These are phyloP conservation scores for Venusia cambrica DNA, from an alignment of 2,888 invertebrate species.

Conservation along the genomic window DNA sequence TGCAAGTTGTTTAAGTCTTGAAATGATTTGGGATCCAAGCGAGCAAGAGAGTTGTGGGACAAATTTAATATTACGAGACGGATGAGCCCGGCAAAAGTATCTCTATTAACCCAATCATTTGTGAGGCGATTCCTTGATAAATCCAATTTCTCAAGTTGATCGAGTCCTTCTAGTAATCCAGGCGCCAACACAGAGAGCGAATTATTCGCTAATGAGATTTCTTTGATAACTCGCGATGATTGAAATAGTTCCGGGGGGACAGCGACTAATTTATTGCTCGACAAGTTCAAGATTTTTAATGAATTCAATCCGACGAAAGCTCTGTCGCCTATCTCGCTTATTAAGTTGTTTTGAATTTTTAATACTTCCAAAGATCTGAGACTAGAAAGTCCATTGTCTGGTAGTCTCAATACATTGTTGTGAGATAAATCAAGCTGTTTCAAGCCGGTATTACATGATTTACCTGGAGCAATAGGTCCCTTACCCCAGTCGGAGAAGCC, in stretches of 20 bases:
- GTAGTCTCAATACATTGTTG: conserved; percentile 86
- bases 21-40: conserved; percentile 87
- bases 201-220: conserved; percentile 89
- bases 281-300: conserved; percentile 87
- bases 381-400: conserved; percentile 86
- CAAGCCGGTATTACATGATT: conserved; percentile 85
- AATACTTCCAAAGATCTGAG: conserved; percentile 86
- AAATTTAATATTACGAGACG: conserved; percentile 88
- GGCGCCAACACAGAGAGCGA: conserved; percentile 88
- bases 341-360: conserved; percentile 87
- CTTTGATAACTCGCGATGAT: conserved; percentile 85
- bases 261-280: conserved; percentile 89
- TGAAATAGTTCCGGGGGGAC: conserved; percentile 90
- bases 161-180: conserved; percentile 86
- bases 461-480: conserved; percentile 84
- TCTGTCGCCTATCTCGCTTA: conserved; percentile 87
- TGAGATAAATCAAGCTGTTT: conserved; percentile 87
- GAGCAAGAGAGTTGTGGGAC: conserved; percentile 85
- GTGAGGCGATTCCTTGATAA: conserved; percentile 87
- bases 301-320: conserved; percentile 86
- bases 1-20: conserved; percentile 88
- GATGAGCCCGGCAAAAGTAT: conserved; percentile 87
- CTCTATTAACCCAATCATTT: conserved; percentile 88
- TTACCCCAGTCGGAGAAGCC: conserved; percentile 89
- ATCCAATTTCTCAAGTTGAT: conserved; percentile 87